These are phyloP conservation scores for Virgularia gustaviana DNA, from an alignment of 92 coral and sea anemone genomes.

Conservation along the genomic window DNA sequence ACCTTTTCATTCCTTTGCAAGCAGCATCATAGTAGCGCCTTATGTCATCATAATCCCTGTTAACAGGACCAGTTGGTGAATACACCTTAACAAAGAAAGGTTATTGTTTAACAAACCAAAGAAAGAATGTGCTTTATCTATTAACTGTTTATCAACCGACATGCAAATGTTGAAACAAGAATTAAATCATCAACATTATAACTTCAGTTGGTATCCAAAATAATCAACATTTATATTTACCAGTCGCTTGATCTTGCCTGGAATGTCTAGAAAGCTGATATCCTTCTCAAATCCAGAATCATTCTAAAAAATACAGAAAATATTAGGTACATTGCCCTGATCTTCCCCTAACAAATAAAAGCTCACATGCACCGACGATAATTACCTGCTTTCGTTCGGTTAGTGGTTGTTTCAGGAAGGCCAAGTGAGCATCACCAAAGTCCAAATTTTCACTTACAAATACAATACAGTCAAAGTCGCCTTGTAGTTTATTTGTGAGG, in stretches of 20 bases:
- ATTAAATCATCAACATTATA: neutral
- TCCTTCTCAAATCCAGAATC: conserved; percentile 26
- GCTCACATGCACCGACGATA: neutral
- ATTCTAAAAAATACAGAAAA: conserved; percentile 14
- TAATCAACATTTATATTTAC: too few species aligned
- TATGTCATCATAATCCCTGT: conserved; percentile 93
- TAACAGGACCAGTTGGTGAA: conserved; percentile 96
- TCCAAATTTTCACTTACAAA: conserved; percentile 83
- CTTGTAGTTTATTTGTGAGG: conserved; percentile 42
- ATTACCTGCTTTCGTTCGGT: conserved; percentile 60
- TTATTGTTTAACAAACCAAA: too few species aligned
- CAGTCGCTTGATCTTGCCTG: conserved; percentile 23
- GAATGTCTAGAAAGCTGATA: conserved; percentile 19
- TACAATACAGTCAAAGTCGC: conserved; percentile 66
- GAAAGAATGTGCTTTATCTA: neutral
- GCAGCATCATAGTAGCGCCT: conserved; percentile 89
- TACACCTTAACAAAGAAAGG: conserved; percentile 59
- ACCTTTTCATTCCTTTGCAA: conserved; percentile 76
- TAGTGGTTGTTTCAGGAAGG: conserved; percentile 72
- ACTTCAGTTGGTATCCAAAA: neutral
- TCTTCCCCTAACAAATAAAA: neutral
- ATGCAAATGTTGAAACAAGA: neutral
- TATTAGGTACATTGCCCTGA: neutral
- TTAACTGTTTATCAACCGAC: neutral
- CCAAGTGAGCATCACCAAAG: conserved; percentile 58